Base-by-base conservation (phyloP, 2,888 invertebrate species). In the Alcis repandata region DNA sequence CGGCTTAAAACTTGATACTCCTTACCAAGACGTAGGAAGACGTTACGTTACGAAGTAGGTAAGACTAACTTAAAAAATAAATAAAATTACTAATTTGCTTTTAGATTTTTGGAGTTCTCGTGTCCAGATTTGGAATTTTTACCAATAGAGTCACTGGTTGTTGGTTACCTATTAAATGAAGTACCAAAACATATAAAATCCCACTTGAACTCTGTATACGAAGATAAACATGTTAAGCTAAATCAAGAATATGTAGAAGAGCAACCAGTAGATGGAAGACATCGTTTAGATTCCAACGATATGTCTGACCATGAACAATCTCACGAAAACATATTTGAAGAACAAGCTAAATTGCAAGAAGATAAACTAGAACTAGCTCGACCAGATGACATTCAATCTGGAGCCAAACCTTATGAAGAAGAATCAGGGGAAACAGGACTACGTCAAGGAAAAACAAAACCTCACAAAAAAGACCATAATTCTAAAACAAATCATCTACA, bases 91-190 rank as follows among this genome's bases (percentile, higher is more conserved):
- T 7, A 46, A n/a, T 22, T 8, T 8, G 13, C 6, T 63, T 81
- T 52, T 65, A 85, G 85, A 52, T 41, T 54, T 11, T 45, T 78
- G 6, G 67, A 72, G 32, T 74, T 79, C 45, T 71, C 74, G 0
- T 58, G 71, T 22, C 72, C 79, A 0, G 19, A 45, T 0, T n/a
- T 69, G 8, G 45, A 63, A 54, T 48, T 60, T 6, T 17, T 33
- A 13, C 27, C 69, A 0, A 51, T 70, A 4, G 78, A 84, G 48
- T 60, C 77, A 1, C 11, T 85, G 1, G 57, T 85, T 15, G 57
- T 70, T 20, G 86, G 85, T 1, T 73, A 80, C 57, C 51, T 87
- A n/a, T 36, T 79, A 15, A 79, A 78, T 20, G 74, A 74, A 63
- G 27, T 89, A 32, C 86, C 90, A 6, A 73, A 64, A 59, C 57